Conservation (phyloP, 2,113 vertebrate species). For the Gorsachius goisagi region DNA sequence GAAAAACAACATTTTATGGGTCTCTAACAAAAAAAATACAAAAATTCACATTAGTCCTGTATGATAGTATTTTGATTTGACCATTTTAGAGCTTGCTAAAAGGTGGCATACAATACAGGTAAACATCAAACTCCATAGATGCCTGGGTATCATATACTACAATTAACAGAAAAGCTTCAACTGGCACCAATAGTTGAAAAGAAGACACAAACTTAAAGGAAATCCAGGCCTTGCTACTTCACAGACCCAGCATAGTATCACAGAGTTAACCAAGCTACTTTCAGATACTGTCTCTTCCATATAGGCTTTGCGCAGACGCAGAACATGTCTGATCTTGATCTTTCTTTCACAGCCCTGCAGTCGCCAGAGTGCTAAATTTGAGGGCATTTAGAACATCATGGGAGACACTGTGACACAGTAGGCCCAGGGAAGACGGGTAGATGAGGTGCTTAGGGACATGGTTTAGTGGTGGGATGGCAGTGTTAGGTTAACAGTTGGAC, state of each 20-base stretch:
- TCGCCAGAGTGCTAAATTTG: not conserved
- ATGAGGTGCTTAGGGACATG: too few species aligned
- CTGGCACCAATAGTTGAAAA: not conserved
- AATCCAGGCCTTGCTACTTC: not conserved
- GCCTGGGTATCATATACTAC: not conserved
- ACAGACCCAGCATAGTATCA: not conserved
- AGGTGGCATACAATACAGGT: not conserved
- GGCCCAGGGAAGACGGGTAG: not conserved
- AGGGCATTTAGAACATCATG: not conserved
- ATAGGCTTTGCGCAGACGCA: fast-evolving
- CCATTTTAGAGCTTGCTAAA: not conserved
- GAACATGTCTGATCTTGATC: not conserved
- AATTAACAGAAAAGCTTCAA: not conserved
- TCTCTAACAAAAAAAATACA: not conserved
- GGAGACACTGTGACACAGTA: not conserved
- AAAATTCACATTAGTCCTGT: not conserved
- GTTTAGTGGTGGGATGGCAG: too few species aligned
- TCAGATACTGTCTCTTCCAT: not conserved
- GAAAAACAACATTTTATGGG: not conserved
- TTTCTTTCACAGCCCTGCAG: not conserved
- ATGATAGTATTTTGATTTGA: not conserved
- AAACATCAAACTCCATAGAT: not conserved
- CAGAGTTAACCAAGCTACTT: not conserved
- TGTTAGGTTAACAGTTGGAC: too few species aligned
- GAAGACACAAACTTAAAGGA: not conserved